Evolutionary conservation across 2,888 invertebrate species (phyloP), one percentile per base, ranked within the genome.

Genomic region (Drosophila macrospina): DNA sequence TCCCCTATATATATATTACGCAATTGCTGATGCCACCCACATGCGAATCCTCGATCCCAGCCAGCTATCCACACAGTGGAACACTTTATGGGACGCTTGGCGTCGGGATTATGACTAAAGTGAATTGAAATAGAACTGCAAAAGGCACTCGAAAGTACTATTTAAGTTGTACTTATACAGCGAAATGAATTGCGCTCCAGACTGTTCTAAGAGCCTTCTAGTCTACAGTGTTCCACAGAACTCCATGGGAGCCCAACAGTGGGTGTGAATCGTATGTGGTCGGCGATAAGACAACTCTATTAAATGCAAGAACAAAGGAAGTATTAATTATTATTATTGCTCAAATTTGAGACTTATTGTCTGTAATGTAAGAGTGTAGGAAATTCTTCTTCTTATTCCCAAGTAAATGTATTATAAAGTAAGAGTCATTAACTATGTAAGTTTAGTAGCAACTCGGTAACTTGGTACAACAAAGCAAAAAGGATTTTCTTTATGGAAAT

Each of bases 21-120:
- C 81, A 84, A 86, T 86, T 81, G 79, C 69, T 73, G 70, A 74
- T 66, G 47, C 64, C 64, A 54, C 72, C 61, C 69, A 60, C 68
- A 62, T 42, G 55, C 20, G 20, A 42, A 45, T n/a, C 44, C 36
- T 20, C 39, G 39, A 36, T 15, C 30, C 52, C 6, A 48, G 32
- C 55, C 10, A 16, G 10, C 32, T 37, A n/a, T n/a, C n/a, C n/a
- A n/a, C 60, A 69, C 69, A 63, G 68, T 70, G 69, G 69, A 57
- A 41, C 59, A 54, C 70, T 78, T 80, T 45, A 69, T 67, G 55
- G 20, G 47, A 34, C 57, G 61, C 13, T 52, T 60, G 60, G 37
- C 64, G 42, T 44, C 59, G 41, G 57, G 61, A 64, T 71, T 73
- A 73, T 73, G 78, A 69, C 57, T 60, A 52, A 78, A 61, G 45